Conservation (phyloP, 1,140 invertebrate genomes). For the Plectrocnemia conspersa region DNA sequence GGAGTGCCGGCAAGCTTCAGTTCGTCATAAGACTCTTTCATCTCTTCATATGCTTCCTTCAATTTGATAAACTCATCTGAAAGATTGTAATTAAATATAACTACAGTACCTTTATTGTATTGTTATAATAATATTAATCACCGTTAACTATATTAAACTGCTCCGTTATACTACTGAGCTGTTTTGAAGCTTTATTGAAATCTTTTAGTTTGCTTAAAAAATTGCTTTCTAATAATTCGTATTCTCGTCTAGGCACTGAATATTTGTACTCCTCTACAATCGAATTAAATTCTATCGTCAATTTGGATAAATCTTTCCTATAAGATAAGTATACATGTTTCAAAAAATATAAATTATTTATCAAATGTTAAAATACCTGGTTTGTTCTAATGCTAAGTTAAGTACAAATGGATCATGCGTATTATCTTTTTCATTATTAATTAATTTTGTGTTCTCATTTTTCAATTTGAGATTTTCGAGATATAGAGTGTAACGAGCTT, state of each 20-base stretch:
- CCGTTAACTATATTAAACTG: conserved; percentile 38
- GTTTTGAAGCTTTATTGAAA: conserved; percentile 33
- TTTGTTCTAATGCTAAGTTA: conserved; percentile 43
- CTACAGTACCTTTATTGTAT: background rate
- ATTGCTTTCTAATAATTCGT: conserved; percentile 40
- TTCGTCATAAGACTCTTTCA: conserved; percentile 44
- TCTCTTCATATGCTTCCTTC: conserved; percentile 45
- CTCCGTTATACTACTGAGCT: conserved; percentile 39
- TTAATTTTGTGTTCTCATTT: conserved; percentile 40
- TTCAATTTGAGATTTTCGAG: conserved; percentile 46
- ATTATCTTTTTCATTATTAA: conserved; percentile 7
- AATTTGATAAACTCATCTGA: conserved; percentile 37
- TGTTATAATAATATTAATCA: conserved; percentile 25
- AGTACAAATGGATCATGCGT: conserved; percentile 43
- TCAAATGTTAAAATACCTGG: conserved; percentile 37
- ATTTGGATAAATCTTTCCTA: conserved; percentile 27
- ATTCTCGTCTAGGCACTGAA: conserved; percentile 43
- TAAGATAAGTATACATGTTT: conserved; percentile 7
- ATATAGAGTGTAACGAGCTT: conserved; percentile 45
- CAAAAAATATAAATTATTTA: conserved; percentile 3
- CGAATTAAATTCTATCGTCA: conserved; percentile 36
- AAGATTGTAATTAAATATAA: no score
- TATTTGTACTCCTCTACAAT: conserved; percentile 45
- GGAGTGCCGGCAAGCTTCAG: conserved; percentile 47
- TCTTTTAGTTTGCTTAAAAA: conserved; percentile 36